These are phyloP conservation scores for Drosophila sordidapex DNA, from an alignment of 2,888 invertebrate genomes.

Conservation along the genomic window DNA sequence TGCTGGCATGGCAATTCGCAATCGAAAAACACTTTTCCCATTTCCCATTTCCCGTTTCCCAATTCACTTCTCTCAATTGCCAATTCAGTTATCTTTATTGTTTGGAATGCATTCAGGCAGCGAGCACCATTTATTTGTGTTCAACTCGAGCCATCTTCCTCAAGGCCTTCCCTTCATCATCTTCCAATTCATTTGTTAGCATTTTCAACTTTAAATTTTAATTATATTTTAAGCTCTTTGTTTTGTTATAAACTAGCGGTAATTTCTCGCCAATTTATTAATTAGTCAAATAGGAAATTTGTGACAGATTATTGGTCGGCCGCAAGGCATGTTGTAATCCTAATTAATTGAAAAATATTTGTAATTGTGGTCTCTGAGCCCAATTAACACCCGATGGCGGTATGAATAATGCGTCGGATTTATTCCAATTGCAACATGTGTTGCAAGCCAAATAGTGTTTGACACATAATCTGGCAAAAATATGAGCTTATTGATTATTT, in stretches of 20 bases:
- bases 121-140: neutral
- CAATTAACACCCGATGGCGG: neutral
- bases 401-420: too few species aligned
- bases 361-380: neutral
- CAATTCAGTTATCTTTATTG: slow-evolving; percentile 13
- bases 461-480: too few species aligned
- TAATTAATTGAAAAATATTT: neutral
- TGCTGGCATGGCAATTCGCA: slow-evolving; percentile 6
- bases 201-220: neutral
- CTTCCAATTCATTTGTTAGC: neutral
- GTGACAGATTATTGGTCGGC: neutral
- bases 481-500: neutral
- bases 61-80: slow-evolving; percentile 9
- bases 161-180: neutral
- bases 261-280: neutral
- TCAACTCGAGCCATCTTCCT: neutral
- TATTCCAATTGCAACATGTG: too few species aligned
- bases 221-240: neutral
- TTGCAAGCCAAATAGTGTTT: too few species aligned
- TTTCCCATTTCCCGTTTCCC: slow-evolving; percentile 11
- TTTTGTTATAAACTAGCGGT: neutral
- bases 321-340: neutral
- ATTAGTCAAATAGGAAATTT: neutral
- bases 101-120: slow-evolving; percentile 9
- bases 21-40: slow-evolving; percentile 12